Evolutionary conservation across 2,113 vertebrate species (phyloP), one percentile per base, ranked within the genome.

Genomic region (Anhinga anhinga): DNA sequence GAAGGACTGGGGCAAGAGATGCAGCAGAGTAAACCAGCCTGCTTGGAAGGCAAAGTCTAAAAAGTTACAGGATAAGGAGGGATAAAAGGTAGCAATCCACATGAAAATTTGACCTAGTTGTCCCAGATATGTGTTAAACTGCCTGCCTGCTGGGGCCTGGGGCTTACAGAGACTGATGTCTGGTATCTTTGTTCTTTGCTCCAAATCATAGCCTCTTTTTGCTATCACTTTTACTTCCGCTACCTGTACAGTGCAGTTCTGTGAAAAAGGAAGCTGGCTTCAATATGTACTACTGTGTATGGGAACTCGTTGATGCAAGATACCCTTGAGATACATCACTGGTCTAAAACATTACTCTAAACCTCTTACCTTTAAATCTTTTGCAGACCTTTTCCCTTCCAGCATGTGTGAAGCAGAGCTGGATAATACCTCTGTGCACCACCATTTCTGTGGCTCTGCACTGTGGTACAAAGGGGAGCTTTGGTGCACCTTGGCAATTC

Each of bases 381-480:
- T 63, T 61, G 7, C 53, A 66, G 67, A 66, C 21, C 18, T 84
- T 15, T 67, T 73, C 30, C 65, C 26, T 80, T 52, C 29, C 5
- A 40, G 17, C 0, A 0, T 13, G 3, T 26, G 11, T 62, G 42
- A 69, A 61, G 45, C 67, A 80, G 86, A 71, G 52, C 15, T 61
- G 78, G 53, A 65, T 58, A 70, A 72, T 42, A 38, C 17, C 38
- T 63, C 69, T 1, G 0, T 81, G 70, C 53, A 44, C 7, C 8
- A 19, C 27, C 0, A 0, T 23, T 50, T 44, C 44, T 21, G 1
- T 29, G 44, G 14, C 15, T 52, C 16, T 73, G 52, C n/a, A 18
- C 30, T 4, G 11, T 26, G 52, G 38, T 53, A 65, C 63, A 55
- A 73, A 36, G 15, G 9, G 30, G 16, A 77, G 16, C 29, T 61